Conservation (phyloP, 2,797 vertebrate genomes). For the Lacerta agilis region DNA sequence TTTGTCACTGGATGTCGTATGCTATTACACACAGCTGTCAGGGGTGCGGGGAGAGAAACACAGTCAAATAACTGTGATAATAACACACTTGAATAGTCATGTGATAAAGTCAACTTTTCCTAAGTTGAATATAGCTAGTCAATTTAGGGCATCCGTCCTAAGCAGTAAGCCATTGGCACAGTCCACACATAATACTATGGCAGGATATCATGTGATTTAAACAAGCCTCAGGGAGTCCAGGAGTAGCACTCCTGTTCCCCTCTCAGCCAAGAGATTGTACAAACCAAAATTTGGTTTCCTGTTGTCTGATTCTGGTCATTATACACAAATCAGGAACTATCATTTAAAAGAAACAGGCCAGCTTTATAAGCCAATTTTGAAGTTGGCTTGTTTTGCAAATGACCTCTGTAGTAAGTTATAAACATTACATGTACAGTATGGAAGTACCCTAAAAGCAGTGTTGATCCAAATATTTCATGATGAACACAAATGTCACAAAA, state of each 20-base stretch:
- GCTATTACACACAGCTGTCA: constrained; percentile 93
- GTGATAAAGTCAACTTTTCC: background rate
- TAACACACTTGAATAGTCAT: no score
- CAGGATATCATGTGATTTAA: no score
- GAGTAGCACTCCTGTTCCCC: no score
- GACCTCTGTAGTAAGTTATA: background rate
- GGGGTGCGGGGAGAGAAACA: constrained; percentile 52
- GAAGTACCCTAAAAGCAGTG: background rate
- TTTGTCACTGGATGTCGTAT: constrained; percentile 96
- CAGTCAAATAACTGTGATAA: background rate
- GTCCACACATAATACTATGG: no score
- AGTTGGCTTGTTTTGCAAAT: no score
- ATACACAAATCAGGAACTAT: no score
- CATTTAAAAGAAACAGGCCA: no score
- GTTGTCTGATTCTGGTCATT: no score
- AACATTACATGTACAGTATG: background rate
- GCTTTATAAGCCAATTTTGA: no score
- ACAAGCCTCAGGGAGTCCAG: no score
- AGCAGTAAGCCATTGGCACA: background rate
- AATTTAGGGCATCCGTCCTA: background rate
- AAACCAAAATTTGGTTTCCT: no score
- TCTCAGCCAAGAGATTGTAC: no score
- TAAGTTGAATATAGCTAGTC: background rate
- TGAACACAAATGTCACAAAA: accelerated
- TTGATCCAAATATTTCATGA: background rate